Base-by-base conservation (phyloP, 2,797 vertebrate genomes). In the Odontamblyopus lacepedii region DNA sequence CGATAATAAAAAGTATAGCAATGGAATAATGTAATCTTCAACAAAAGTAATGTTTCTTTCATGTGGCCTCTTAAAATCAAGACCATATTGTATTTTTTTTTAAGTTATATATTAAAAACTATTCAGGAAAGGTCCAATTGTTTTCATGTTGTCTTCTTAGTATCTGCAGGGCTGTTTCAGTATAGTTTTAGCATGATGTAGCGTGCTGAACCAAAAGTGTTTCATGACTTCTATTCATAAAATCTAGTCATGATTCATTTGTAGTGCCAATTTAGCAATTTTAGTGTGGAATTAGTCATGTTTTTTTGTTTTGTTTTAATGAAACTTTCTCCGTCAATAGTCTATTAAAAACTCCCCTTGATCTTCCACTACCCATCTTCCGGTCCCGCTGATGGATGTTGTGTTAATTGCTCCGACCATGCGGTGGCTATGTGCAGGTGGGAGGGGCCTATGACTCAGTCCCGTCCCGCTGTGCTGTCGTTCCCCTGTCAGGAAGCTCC, bases 401-500 rank as follows among this genome's bases (percentile, higher is more conserved):
- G 78, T 84, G 78, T 81, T 89, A 90, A 90, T 90, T 90, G 90
- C 83, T 79, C 77, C 84, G 79, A 81, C 84, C 72, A 85, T 59
- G 86, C 64, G 91, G 89, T 85, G 90, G 78, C 85, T 86, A 74
- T 35, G 57, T 63, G 67, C 82, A 87, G 85, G 91, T 92, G 86
- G 92, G 91, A 93, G 91, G 84, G 87, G 88, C 87, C 80, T 8
- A 19, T 94, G 93, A 93, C 89, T 94, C 93, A 93, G 87, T 86
- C 89, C 89, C 86, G 91, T 93, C 91, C 88, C 89, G 90, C 93
- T 91, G 90, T 89, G 87, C 91, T 91, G 87, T 86, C 84, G 88
- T 91, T 92, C 89, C 87, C 78, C 63, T 92, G 92, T 93, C 92
- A 93, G 92, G 92, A 93, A 93, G 94, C 92, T 92, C 89, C 91